phyloP scores from a whole-genome alignment of 2,113 vertebrate species.

The Erpornis zantholeuca region DNA sequence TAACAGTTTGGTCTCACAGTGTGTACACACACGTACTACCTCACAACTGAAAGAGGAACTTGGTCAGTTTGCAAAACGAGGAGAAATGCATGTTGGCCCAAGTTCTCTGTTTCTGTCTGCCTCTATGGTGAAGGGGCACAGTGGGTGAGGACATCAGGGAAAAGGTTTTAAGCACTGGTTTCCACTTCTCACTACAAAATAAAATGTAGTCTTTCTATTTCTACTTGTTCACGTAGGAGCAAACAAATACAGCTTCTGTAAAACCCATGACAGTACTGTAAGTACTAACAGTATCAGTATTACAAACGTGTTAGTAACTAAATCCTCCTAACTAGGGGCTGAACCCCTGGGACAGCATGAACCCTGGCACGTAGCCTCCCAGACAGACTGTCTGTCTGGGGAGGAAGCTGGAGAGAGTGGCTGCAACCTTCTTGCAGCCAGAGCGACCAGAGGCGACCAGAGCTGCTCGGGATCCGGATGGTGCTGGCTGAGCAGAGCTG shows the following conservation, averaged over 20 bases:
- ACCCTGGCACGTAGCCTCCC: neutral
- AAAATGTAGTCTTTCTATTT: neutral
- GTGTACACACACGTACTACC: neutral
- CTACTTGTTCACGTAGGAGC: neutral
- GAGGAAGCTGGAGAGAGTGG: neutral
- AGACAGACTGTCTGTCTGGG: conserved; percentile 45
- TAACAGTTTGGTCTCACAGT: neutral
- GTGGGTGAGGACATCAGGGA: neutral
- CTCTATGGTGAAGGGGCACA: neutral
- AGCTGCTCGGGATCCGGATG: neutral
- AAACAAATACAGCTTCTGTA: neutral
- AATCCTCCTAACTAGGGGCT: neutral
- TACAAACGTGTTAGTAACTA: neutral
- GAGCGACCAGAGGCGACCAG: neutral
- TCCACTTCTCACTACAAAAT: neutral
- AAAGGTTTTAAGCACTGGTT: neutral
- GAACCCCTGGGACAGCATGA: neutral
- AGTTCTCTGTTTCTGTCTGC: neutral
- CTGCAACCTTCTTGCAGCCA: neutral
- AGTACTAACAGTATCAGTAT: neutral
- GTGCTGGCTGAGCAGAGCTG: neutral
- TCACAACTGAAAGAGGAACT: neutral
- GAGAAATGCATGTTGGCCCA: neutral
- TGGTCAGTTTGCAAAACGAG: neutral
- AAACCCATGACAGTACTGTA: neutral